Base-by-base conservation (phyloP, 2,113 vertebrate genomes). In the Pitta sordida region DNA sequence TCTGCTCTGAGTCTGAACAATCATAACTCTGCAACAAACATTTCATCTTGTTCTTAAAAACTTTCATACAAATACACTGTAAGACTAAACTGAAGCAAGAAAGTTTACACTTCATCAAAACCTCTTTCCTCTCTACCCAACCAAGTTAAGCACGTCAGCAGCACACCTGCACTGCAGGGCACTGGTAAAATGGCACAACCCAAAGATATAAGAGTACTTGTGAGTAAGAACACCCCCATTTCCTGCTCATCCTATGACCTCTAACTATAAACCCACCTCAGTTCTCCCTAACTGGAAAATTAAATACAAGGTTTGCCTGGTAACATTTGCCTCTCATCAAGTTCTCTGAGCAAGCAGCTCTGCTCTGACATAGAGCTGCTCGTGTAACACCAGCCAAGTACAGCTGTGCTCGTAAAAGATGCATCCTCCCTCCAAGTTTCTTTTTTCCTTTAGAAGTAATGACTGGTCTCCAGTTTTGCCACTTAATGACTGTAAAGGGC, bases 1-100 rank as follows among this genome's bases (percentile, higher is more conserved):
- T 98, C 98, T 98, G 98, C 98, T 98, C 98, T 98, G 98, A 98
- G 98, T 98, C 98, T 98, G 98, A 98, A 97, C 97, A 97, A 88
- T 98, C 95, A 98, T 95, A 98, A 98, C 97, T 97, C 97, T 97
- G 97, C 95, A 98, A 97, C 94, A 98, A 95, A 96, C 97, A 98
- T 98, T 98, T 97, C 78, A 94, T 95, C 94, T 98, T 97, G 90
- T 96, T 96, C 94, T 97, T 97, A 94, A 95, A 93, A 88, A 93
- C 27, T 91, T 84, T 93, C 89, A 98, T 75, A 96, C 56, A 95
- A 95, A 92, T 91, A 96, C 41, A 95, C 24, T 73, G 81, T 56
- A 96, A 90, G 80, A 84, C 97, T 97, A 89, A 97, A 93, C 92
- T 96, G 70, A 94, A 94, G 68, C 76, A 95, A 94, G 30, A 89